Percentiles rank a stretch among this genome's conserved stretches.
phyloP scores from a whole-genome alignment of 2,113 vertebrate species.

The Clarias magur region DNA sequence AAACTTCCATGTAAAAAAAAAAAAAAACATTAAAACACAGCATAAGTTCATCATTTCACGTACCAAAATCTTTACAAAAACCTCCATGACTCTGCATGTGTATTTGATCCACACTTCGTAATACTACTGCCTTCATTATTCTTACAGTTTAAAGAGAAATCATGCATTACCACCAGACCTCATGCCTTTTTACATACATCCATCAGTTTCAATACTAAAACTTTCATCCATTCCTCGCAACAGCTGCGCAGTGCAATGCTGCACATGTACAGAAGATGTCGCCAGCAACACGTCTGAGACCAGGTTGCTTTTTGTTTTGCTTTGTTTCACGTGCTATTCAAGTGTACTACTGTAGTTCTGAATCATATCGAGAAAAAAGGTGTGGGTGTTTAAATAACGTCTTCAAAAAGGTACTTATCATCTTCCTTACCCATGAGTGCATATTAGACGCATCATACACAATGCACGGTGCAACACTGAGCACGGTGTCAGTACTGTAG shows the following conservation, averaged over 20 bases:
- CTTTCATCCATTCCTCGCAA: neutral
- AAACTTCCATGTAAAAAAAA: slow-evolving; percentile 1
- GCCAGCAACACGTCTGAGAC: neutral
- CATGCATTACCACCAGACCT: slow-evolving; percentile 23
- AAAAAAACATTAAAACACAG: neutral
- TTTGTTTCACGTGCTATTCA: neutral
- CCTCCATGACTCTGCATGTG: neutral
- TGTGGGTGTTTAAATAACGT: too few relatives aligned
- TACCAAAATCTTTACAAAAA: neutral
- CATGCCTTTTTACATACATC: slow-evolving; percentile 49
- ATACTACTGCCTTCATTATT: slow-evolving; percentile 5
- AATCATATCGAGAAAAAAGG: neutral
- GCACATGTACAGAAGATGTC: neutral
- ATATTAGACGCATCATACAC: neutral
- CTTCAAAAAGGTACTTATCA: neutral
- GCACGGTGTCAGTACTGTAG: neutral
- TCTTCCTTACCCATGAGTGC: neutral
- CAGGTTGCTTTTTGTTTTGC: neutral
- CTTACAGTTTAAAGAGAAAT: neutral
- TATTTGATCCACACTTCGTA: slow-evolving; percentile 3
- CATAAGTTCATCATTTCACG: slow-evolving; percentile 14
- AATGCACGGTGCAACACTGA: neutral
- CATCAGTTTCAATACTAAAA: too few relatives aligned
- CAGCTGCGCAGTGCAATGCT: neutral
- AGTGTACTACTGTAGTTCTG: too few relatives aligned